Evolutionary conservation across 2,113 vertebrate species (phyloP), one percentile per base, ranked within the genome.

Genomic region (Pitta sordida): DNA sequence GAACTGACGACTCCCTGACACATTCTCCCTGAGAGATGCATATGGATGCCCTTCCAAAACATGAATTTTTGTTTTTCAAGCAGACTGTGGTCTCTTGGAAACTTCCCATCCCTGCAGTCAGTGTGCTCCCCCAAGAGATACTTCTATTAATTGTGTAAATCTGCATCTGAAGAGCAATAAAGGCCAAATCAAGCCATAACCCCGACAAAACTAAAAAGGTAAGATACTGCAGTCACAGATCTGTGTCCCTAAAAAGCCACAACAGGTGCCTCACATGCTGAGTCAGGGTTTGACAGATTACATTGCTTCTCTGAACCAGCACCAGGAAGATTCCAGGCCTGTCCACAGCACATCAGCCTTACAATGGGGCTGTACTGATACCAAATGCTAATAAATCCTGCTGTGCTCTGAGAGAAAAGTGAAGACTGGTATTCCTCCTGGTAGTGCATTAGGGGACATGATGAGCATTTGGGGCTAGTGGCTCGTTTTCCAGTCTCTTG

Each of bases 301-400:
- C 8, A 11, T 1, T n/a, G 12, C 32, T 46, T 37, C 65, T 82
- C 83, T 83, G 53, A 37, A 73, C 13, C 10, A 36, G 53, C 62
- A 59, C 2, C 3, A 22, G 52, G 48, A 55, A 46, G 18, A 48
- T 44, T 21, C 10, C 58, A 37, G n/a, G 44, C 29, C 76, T 23
- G 41, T 4, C 19, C 29, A 2, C 34, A 39, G 63, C 5, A 6
- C 4, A 32, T 11, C 49, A 69, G 75, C 69, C 32, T 34, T 53
- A 41, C 6, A 1, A 48, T 11, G 0, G 0, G 34, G 12, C 26
- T 39, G 44, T 2, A 51, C 44, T 1, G 3, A 8, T 2, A 56
- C 7, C 65, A 46, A 60, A 53, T 0, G 3, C 20, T 15, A 11
- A 46, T 5, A 32, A 59, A 85, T 49, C 36, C 22, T 6, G 18